Evolutionary conservation across 2,888 invertebrate genomes (phyloP).

Genomic region (Protophormia terraenovae): DNA sequence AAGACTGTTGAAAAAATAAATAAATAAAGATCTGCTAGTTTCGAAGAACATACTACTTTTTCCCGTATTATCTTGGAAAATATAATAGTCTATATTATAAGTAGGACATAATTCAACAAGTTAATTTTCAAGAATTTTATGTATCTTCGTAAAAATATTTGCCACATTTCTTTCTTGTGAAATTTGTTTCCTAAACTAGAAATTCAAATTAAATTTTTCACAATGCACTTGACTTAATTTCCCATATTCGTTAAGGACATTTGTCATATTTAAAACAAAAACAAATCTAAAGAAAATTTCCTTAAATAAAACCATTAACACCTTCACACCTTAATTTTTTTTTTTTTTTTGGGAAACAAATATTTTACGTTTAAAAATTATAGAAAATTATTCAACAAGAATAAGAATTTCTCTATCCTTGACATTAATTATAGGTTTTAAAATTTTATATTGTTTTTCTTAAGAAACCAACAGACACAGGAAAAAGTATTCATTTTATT

Average conservation of each 20-base stretch:
- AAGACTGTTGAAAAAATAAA: no score
- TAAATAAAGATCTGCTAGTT: no score
- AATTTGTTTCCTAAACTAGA: not conserved
- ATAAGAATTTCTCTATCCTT: conserved; percentile 56
- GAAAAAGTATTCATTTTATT: conserved; percentile 27
- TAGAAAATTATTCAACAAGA: not conserved
- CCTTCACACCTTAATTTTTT: conserved; percentile 60
- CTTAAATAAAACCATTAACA: conserved; percentile 46
- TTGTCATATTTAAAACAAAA: not conserved
- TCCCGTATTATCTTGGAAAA: no score
- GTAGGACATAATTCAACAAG: no score
- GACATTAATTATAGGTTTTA: conserved; percentile 61
- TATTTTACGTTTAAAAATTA: not conserved
- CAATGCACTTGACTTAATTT: conserved; percentile 31
- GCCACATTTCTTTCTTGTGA: no score
- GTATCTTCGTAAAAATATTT: no score
- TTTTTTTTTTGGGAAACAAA: not conserved
- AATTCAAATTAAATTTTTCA: not conserved
- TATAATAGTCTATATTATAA: no score
- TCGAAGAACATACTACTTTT: no score
- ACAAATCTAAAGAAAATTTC: not conserved
- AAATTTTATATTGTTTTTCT: conserved; percentile 54
- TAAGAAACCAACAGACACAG: conserved; percentile 32
- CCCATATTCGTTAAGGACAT: not conserved
- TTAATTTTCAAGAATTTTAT: no score